Conservation (phyloP, 2,797 vertebrate genomes). For the Pseudochirops cupreus region DNA sequence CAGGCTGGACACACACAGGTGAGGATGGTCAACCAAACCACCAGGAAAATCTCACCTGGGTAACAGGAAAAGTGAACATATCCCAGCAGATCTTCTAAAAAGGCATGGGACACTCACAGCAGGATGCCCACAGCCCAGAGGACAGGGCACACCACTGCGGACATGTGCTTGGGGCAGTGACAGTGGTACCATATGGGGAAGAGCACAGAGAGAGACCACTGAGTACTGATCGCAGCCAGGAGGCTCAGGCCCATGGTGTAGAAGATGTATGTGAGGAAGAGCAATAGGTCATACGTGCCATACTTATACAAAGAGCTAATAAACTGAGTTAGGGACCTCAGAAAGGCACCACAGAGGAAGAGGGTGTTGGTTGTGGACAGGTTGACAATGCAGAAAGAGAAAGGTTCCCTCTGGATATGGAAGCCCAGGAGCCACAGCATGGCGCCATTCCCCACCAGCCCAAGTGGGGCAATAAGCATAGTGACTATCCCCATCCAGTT, state of each 20-base stretch:
- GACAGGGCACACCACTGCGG: not conserved
- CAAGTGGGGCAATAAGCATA: too few relatives aligned
- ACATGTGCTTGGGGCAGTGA: not conserved
- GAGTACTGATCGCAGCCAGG: not conserved
- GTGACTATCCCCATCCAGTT: too few relatives aligned
- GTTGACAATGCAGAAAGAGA: slow-evolving; percentile 81
- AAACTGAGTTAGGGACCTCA: too few relatives aligned
- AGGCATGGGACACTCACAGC: accelerated
- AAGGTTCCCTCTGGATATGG: slow-evolving; percentile 68
- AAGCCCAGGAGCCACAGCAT: too few relatives aligned
- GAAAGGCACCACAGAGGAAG: slow-evolving; percentile 57
- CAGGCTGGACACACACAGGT: not conserved
- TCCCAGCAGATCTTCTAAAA: too few relatives aligned
- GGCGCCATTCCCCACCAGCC: too few relatives aligned
- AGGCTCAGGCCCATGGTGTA: not conserved
- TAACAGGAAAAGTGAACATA: too few relatives aligned
- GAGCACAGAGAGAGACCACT: not conserved
- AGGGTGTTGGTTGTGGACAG: slow-evolving; percentile 70
- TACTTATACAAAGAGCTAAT: too few relatives aligned
- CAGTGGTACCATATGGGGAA: not conserved
- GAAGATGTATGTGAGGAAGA: accelerated
- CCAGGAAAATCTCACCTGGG: too few relatives aligned
- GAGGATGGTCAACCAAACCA: not conserved
- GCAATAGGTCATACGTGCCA: too few relatives aligned
- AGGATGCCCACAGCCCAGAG: not conserved